Evolutionary conservation across 2,113 vertebrate species (phyloP), one percentile per base, ranked within the genome.

Genomic region (Ictalurus furcatus): DNA sequence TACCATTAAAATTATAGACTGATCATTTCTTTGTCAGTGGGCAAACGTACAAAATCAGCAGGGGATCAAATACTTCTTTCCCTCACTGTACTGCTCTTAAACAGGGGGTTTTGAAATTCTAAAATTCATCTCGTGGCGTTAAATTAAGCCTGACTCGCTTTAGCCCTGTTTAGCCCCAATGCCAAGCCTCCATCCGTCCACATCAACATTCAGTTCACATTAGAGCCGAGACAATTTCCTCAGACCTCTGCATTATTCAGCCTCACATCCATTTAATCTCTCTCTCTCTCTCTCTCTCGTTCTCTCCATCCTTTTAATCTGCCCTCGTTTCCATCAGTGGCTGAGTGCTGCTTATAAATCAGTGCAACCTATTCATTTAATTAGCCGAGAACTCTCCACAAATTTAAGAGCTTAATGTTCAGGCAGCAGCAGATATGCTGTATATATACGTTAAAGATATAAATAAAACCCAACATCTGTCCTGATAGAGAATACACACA

Each of bases 211-310:
- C 90, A 89, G 85, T 87, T 91, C 87, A n/a, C 90, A 89, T 88
- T 88, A 69, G 91, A 80, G 76, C 89, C 6, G 6, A 87, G 92
- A 93, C 86, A 9, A 87, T 92, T 92, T 88, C 92, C 81, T 74
- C 88, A 85, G 92, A 80, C 8, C 69, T 67, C 84, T 94, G 14
- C 76, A 94, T 94, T 91, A 94, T 95, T 94, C 54, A 93, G 84
- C 92, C 80, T 87, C 48, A 52, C 78, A 92, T 93, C 91, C 69
- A 92, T 92, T 93, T 87, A 71, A 89, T 92, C 92, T 79, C 85
- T 40, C 63, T 82, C 78, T 58, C 74, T 74, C 92, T 48, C 44
- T 48, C 44, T 48, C 44, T 48, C 44, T 48, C 44, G 28, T 37
- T 86, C 48, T 58, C 58, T 59, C 74, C 28, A 58, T 87, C 28